Evolutionary conservation across 2,888 invertebrate species (phyloP).

Genomic region (Volucella inflata): DNA sequence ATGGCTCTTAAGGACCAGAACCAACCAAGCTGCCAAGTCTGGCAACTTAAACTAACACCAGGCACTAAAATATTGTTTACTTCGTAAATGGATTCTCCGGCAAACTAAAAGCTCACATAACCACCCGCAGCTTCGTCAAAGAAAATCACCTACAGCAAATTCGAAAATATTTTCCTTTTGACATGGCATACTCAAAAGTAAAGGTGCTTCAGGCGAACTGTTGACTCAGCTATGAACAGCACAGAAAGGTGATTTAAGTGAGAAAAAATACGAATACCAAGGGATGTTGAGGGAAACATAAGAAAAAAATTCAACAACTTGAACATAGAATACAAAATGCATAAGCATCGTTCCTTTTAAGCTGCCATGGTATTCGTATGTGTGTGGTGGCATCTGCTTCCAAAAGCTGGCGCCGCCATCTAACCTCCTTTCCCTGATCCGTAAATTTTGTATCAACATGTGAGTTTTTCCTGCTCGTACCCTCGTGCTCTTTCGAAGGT

Average conservation of each 20-base stretch:
- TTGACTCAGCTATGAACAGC: slow-evolving; percentile 19
- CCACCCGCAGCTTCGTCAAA: not conserved
- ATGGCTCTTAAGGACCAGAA: too few species aligned
- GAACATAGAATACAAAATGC: slow-evolving; percentile 23
- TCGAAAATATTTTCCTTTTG: not conserved
- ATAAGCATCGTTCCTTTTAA: slow-evolving; percentile 1
- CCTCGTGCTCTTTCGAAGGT: not conserved
- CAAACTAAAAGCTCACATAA: not conserved
- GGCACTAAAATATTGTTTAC: slow-evolving; percentile 7
- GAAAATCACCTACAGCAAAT: not conserved
- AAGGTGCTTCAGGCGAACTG: not conserved
- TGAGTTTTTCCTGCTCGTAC: not conserved
- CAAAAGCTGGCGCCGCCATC: not conserved
- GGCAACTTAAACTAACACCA: not conserved
- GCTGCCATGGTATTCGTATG: not conserved
- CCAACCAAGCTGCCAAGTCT: too few species aligned
- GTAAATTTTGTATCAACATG: slow-evolving; percentile 7
- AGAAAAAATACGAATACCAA: not conserved
- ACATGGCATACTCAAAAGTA: not conserved
- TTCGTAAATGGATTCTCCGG: slow-evolving; percentile 13
- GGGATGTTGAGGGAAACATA: not conserved
- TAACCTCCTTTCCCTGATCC: not conserved
- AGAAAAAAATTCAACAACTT: not conserved
- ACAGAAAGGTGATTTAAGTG: slow-evolving; percentile 1
- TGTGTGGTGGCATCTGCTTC: not conserved